Evolutionary conservation across 2,888 invertebrate genomes (phyloP).

Genomic region (Cerceris ruficornis): DNA sequence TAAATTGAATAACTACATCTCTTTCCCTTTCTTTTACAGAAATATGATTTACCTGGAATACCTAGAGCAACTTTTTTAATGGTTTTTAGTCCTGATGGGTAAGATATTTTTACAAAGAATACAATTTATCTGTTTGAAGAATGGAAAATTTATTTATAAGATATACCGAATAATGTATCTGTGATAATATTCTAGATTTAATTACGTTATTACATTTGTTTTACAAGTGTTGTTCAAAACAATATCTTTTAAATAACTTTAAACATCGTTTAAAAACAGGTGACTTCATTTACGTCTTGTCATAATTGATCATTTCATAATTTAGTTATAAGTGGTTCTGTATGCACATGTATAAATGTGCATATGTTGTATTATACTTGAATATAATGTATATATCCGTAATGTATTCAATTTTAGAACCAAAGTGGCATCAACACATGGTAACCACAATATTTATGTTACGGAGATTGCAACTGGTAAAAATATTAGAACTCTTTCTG

Average conservation of each 20-base stretch:
- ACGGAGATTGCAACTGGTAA: conserved; percentile 91
- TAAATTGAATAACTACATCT: neutral
- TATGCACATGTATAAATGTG: too few species aligned
- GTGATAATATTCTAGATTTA: too few species aligned
- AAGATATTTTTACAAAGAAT: conserved; percentile 71
- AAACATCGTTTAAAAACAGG: too few species aligned
- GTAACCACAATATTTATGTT: conserved; percentile 94
- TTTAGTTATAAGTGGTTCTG: too few species aligned
- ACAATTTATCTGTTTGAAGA: neutral
- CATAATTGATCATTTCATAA: too few species aligned
- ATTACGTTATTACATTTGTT: too few species aligned
- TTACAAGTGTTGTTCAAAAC: too few species aligned
- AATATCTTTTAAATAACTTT: too few species aligned
- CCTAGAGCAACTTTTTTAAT: conserved; percentile 92
- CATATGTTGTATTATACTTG: neutral
- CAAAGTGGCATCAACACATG: conserved; percentile 93
- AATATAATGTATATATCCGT: neutral
- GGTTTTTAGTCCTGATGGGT: conserved; percentile 95
- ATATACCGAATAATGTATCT: too few species aligned
- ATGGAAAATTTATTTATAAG: too few species aligned
- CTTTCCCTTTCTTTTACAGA: conserved; percentile 81
- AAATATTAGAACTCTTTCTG: conserved; percentile 89
- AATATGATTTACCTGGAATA: conserved; percentile 88
- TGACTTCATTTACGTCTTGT: too few species aligned
- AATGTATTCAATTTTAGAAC: conserved; percentile 82